These are phyloP conservation scores for Recurvirostra avosetta DNA, from an alignment of 2,113 vertebrate genomes.

Conservation along the genomic window DNA sequence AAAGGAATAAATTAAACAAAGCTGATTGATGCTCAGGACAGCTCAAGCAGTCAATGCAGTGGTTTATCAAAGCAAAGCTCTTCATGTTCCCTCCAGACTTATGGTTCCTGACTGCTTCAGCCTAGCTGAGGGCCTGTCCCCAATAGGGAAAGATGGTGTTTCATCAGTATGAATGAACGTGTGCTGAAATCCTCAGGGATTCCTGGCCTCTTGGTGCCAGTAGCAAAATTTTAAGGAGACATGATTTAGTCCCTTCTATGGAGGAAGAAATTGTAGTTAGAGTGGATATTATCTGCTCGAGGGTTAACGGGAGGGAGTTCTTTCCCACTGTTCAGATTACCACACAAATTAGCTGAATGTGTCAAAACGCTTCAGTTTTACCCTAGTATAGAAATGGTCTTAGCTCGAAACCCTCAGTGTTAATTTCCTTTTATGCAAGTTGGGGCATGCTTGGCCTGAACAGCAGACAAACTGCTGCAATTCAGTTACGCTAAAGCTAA, in stretches of 20 bases:
- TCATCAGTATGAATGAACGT: not conserved
- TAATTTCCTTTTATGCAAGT: constrained; percentile 13
- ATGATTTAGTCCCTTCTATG: not conserved
- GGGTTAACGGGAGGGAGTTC: not conserved
- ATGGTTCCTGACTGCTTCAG: not conserved
- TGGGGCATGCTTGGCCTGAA: not conserved
- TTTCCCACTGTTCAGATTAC: not conserved
- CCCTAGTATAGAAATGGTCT: not conserved
- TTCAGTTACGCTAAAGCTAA: not conserved
- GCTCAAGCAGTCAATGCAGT: not conserved
- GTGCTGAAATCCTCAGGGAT: not conserved
- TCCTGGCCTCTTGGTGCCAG: not conserved
- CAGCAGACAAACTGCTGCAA: not conserved
- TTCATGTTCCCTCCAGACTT: not conserved
- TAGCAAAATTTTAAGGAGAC: not conserved
- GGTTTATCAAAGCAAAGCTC: not conserved
- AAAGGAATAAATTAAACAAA: not conserved
- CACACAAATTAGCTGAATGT: not conserved
- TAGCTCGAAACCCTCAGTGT: not conserved
- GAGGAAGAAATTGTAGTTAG: not conserved
- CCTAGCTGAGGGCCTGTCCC: not conserved
- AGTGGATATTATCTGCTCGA: not conserved
- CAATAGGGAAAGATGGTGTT: not conserved
- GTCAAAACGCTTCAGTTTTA: not conserved
- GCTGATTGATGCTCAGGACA: not conserved